Percentiles rank a stretch among this genome's conserved stretches.
phyloP scores from a whole-genome alignment of 2,113 vertebrate genomes.

The Narcine bancroftii region DNA sequence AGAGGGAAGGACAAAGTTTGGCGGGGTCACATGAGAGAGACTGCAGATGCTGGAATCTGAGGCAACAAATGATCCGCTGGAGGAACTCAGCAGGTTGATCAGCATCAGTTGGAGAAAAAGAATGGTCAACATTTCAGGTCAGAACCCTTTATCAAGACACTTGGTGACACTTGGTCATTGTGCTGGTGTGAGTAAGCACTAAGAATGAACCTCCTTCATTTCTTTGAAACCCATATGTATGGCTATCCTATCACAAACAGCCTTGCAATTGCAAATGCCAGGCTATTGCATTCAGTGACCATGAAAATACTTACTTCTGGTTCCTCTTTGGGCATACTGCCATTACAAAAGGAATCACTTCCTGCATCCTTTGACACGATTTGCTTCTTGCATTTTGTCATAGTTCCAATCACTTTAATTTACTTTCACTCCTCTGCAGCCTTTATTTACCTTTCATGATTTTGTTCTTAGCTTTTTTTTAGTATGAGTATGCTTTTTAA shows the following conservation, averaged over 20 bases:
- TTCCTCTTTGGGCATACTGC: not conserved
- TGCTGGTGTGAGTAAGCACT: too few relatives aligned
- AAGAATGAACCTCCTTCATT: not conserved
- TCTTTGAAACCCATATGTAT: not conserved
- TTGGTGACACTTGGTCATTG: too few relatives aligned
- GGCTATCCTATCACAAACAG: not conserved
- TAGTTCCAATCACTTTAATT: not conserved
- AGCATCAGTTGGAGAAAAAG: too few relatives aligned
- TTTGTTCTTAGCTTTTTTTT: not conserved
- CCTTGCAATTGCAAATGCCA: not conserved
- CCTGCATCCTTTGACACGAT: not conserved
- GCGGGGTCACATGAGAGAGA: too few relatives aligned
- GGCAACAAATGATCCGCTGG: too few relatives aligned
- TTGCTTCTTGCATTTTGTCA: not conserved
- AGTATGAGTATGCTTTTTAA: not conserved
- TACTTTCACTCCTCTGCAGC: not conserved
- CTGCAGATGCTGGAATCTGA: too few relatives aligned
- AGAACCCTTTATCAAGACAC: too few relatives aligned
- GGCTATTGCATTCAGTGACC: not conserved
- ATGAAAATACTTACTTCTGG: not conserved
- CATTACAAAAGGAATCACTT: not conserved
- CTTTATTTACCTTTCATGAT: not conserved
- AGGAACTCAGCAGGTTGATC: too few relatives aligned
- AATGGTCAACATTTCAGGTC: too few relatives aligned
- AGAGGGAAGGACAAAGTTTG: too few relatives aligned